phyloP scores from a whole-genome alignment of 2,797 vertebrate species.

The Thamnophis elegans region DNA sequence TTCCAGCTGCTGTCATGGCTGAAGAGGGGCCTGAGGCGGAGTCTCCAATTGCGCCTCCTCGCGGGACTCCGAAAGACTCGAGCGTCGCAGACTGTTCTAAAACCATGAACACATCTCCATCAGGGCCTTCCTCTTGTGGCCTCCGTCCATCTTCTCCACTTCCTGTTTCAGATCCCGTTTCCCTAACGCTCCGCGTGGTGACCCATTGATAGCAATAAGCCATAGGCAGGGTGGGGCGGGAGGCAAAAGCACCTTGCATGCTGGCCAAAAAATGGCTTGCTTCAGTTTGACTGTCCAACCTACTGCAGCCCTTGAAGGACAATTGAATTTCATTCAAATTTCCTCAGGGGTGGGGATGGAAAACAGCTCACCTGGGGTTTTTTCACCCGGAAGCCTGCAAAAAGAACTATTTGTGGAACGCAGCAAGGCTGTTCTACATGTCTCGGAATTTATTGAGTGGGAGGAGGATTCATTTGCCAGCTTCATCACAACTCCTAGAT shows the following conservation, averaged over 20 bases:
- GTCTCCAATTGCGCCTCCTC: background rate
- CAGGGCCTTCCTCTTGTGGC: background rate
- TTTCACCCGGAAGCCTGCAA: background rate
- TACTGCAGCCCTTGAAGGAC: background rate
- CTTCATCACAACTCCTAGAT: background rate
- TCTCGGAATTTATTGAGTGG: background rate
- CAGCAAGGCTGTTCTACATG: background rate
- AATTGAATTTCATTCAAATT: background rate
- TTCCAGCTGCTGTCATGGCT: background rate
- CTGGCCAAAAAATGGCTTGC: background rate
- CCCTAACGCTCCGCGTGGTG: background rate
- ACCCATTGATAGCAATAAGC: conserved; percentile 69
- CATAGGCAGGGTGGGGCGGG: background rate
- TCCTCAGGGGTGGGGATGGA: background rate
- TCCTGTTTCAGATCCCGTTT: background rate
- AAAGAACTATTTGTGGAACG: background rate
- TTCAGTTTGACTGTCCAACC: background rate
- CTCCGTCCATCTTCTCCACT: background rate
- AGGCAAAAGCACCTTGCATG: conserved; percentile 30
- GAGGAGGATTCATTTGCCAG: background rate
- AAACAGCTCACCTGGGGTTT: background rate
- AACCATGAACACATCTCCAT: background rate
- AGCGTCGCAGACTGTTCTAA: background rate
- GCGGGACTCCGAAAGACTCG: background rate
- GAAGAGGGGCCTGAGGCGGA: background rate